Evolutionary conservation across 30 jellyfish, hydroid and myxozoan species (phyloP).

Genomic region (Cassiopea xamachana): DNA sequence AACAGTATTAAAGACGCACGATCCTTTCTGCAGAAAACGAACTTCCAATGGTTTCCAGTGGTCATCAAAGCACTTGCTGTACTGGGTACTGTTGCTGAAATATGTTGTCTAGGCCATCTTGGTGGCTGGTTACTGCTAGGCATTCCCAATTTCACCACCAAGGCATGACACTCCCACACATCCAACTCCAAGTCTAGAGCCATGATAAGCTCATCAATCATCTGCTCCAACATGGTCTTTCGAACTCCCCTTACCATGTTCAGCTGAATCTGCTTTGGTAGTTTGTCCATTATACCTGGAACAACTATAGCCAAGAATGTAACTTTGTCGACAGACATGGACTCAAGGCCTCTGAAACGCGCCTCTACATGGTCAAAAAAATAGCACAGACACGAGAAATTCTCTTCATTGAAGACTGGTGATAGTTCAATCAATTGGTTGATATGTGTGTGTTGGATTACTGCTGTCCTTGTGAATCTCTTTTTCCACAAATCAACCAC

Average conservation of each 20-base stretch:
- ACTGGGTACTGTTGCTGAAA: not conserved
- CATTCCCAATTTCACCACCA: not conserved
- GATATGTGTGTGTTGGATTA: not conserved
- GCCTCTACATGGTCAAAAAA: conserved; percentile 35
- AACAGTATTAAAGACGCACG: not conserved
- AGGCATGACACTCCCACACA: conserved; percentile 14
- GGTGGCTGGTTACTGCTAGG: not conserved
- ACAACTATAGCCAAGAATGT: conserved; percentile 21
- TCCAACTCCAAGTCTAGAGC: conserved; percentile 31
- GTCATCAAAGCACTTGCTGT: not conserved
- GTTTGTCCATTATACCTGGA: conserved; percentile 28
- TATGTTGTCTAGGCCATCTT: not conserved
- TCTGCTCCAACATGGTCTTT: conserved; percentile 20
- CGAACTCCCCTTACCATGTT: conserved; percentile 1
- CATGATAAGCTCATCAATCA: conserved; percentile 8
- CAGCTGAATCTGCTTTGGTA: not conserved
- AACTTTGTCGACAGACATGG: conserved; percentile 7
- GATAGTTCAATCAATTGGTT: not conserved
- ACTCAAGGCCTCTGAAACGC: conserved; percentile 8
- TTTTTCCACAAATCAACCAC: conserved; percentile 13
- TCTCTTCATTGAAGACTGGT: conserved; percentile 18
- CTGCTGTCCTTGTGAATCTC: not conserved
- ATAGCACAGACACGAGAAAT: not conserved
- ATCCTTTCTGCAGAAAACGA: not conserved
- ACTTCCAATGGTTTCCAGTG: conserved; percentile 1